Evolutionary conservation across 1,140 invertebrate genomes (phyloP).

Genomic region (Heliconius congener): DNA sequence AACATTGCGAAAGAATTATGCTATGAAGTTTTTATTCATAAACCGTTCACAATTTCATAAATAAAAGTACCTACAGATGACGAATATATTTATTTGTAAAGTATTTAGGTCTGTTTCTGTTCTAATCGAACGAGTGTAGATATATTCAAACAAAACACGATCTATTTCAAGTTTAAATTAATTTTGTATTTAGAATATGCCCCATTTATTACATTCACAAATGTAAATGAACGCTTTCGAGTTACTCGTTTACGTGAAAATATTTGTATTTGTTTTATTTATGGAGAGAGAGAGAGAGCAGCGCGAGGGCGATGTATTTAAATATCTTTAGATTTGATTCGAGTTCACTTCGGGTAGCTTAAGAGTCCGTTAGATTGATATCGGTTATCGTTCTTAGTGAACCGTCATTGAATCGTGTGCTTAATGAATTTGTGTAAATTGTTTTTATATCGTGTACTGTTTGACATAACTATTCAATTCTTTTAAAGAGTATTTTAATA

Average conservation of each 20-base stretch:
- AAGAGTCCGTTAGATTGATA: conserved; percentile 72
- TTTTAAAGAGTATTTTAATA: too few species aligned
- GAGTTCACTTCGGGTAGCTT: conserved; percentile 67
- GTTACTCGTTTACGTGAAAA: conserved; percentile 80
- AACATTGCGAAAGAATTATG: conserved; percentile 17
- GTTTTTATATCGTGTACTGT: background rate
- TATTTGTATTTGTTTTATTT: conserved; percentile 82
- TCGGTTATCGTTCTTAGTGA: conserved; percentile 65
- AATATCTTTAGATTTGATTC: conserved; percentile 75
- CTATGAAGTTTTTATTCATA: conserved; percentile 11
- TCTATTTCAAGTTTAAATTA: conserved; percentile 59
- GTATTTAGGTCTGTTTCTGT: conserved; percentile 40
- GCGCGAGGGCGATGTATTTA: conserved; percentile 76
- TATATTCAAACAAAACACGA: conserved; percentile 41
- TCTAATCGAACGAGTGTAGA: conserved; percentile 38
- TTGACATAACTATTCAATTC: background rate
- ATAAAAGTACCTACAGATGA: conserved; percentile 24
- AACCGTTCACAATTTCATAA: conserved; percentile 24
- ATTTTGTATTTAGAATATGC: conserved; percentile 74
- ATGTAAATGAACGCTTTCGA: conserved; percentile 79
- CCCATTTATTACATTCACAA: conserved; percentile 80
- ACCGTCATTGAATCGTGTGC: background rate
- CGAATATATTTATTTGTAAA: conserved; percentile 37
- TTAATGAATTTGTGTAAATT: conserved; percentile 10
- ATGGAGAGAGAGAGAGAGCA: conserved; percentile 71